Base-by-base conservation (phyloP, 2,797 vertebrate species). In the Uromys caudimaculatus region DNA sequence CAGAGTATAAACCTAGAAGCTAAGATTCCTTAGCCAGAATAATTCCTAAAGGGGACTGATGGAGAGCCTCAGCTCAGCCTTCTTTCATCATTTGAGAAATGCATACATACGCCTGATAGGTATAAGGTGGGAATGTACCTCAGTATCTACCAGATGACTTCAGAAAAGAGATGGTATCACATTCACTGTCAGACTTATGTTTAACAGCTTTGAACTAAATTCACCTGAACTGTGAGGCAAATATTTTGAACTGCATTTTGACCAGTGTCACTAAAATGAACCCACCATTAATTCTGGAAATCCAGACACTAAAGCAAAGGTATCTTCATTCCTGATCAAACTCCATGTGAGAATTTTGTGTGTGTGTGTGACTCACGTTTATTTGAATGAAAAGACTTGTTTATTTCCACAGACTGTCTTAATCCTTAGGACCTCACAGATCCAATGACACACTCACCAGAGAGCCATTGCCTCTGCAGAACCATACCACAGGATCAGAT, bases 91-190 rank as follows among this genome's bases (percentile, higher is more conserved):
- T 17, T 69, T 17, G 10, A 82, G 38, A 89, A 32, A 91, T 44
- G 41, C 8, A 24, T 17, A 35, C 24, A 35, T 73, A 38, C 3
- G 7, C 82, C 13, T 13, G 4, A 76, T 44, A 8, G 17, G 8
- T 38, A 1, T 11, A 3, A 29, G 21, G 13, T n/a, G 1, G 21
- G 16, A 6, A 16, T 2, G 0, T 21, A 27, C 24, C 6, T 35
- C 2, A 78, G 52, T 9, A 56, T 29, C 35, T 54, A 81, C 10
- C 1, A 58, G 13, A 41, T 82, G 58, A 50, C 35, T 47, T 93
- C 32, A 76, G 67, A 41, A 12, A 54, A 32, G 52, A 86, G 38
- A 71, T 17, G 73, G 4, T 32, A 5, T 67, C 35, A 11, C 35
- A 64, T 29, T 11, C 24, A 8, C 27, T 13, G 23, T n/a, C 76